Evolutionary conservation across 2,888 invertebrate genomes (phyloP).

Genomic region (Norana najaformis): DNA sequence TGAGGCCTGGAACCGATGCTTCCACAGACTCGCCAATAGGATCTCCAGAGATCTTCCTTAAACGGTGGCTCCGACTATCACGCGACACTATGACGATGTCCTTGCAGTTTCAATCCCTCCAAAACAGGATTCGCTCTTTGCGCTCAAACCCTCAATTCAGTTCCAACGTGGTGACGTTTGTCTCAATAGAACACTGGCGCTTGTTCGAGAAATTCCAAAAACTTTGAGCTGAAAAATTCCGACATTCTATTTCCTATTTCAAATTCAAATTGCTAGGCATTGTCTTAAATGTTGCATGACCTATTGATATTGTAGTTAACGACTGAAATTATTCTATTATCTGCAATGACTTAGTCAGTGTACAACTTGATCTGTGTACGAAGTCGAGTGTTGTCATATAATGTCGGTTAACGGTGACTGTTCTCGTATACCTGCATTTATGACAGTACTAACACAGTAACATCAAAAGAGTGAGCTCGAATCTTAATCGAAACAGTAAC

Average conservation of each 20-base stretch:
- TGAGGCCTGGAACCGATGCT: conserved; percentile 39
- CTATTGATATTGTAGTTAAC: background rate
- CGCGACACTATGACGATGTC: background rate
- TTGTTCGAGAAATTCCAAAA: too few species aligned
- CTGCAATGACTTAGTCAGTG: conserved; percentile 8
- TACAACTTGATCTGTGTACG: conserved; percentile 25
- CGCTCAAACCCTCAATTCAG: background rate
- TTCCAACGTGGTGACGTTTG: too few species aligned
- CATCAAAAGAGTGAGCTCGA: conserved; percentile 23
- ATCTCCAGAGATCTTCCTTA: conserved; percentile 27
- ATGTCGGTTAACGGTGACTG: background rate
- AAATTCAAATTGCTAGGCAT: background rate
- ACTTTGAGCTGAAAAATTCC: too few species aligned
- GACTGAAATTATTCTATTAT: background rate
- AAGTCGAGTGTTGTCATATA: background rate
- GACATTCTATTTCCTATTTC: background rate
- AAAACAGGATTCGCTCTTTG: background rate
- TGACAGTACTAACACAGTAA: background rate
- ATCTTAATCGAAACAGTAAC: background rate
- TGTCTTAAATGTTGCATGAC: background rate
- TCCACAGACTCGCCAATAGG: background rate
- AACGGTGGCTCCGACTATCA: background rate
- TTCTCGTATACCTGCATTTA: background rate
- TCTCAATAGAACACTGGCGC: too few species aligned
- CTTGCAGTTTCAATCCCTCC: background rate